Evolutionary conservation across 2,888 invertebrate species (phyloP).

Genomic region (Drosophila fulvimacula): DNA sequence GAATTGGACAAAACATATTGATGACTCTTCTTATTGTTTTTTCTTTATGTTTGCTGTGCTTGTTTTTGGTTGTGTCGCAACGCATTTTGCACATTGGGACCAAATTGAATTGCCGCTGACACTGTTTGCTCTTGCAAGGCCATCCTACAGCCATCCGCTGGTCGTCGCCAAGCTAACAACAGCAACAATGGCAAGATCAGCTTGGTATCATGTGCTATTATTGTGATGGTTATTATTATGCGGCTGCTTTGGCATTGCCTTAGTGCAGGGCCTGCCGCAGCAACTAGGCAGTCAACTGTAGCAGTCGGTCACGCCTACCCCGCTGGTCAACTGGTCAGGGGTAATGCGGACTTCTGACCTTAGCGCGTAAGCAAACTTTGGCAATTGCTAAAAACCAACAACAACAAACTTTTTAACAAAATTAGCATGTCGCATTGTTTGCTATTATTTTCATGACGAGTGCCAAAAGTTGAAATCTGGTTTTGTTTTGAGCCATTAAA

Average conservation of each 20-base stretch:
- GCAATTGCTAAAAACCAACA: conserved; percentile 31
- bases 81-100: conserved; percentile 35
- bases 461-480: conserved; percentile 41
- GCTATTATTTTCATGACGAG: conserved; percentile 42
- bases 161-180: conserved; percentile 21
- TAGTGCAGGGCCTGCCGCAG: conserved; percentile 26
- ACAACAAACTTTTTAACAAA: conserved; percentile 21
- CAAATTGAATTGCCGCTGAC: conserved; percentile 29
- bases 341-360: conserved; percentile 58
- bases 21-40: conserved; percentile 33
- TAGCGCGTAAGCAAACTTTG: conserved; percentile 72
- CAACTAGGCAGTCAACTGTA: conserved; percentile 62
- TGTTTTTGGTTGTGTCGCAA: conserved; percentile 23
- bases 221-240: conserved; percentile 57
- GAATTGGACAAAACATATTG: conserved; percentile 20
- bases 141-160: conserved; percentile 26
- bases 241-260: conserved; percentile 45
- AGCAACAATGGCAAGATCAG: conserved; percentile 42
- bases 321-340: conserved; percentile 12
- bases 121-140: conserved; percentile 45
- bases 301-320: conserved; percentile 50
- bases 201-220: conserved; percentile 51
- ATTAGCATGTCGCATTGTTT: conserved; percentile 65
- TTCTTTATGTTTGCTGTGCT: background rate
- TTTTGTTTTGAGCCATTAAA: conserved; percentile 48